A percentile compares a stretch with the other conserved stretches of the same genome.
Evolutionary conservation across 2,113 vertebrate species (phyloP).

Genomic region (Jacana jacana): DNA sequence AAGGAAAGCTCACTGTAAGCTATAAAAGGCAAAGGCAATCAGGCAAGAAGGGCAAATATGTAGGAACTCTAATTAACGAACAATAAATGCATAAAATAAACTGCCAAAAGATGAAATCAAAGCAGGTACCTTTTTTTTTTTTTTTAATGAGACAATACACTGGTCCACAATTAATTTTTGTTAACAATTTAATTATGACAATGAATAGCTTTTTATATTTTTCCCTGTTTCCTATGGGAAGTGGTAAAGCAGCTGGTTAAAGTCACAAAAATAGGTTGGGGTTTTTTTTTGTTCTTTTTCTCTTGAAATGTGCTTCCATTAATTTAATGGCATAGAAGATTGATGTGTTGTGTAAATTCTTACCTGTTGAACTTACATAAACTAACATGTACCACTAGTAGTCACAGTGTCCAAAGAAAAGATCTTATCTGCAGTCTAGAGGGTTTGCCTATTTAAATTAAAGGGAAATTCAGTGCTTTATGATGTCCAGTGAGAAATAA

Average conservation of each 20-base stretch:
- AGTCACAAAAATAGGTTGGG: background rate
- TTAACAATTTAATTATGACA: conserved; percentile 43
- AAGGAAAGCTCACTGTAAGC: conserved; percentile 1
- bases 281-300: background rate
- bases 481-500: background rate
- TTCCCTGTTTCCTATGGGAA: background rate
- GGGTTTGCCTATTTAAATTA: background rate
- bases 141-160: conserved; percentile 18
- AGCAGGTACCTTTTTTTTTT: background rate
- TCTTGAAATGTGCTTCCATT: background rate
- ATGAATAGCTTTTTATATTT: background rate
- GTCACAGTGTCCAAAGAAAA: background rate
- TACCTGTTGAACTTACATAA: background rate
- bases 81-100: conserved; percentile 60
- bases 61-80: conserved; percentile 52
- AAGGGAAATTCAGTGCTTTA: background rate
- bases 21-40: conserved; percentile 65
- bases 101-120: conserved; percentile 40
- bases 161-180: conserved; percentile 17
- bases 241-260: background rate
- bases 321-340: background rate
- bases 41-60: conserved; percentile 62
- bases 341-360: background rate
- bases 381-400: background rate
- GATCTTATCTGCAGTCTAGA: background rate